Evolutionary conservation across 2,113 vertebrate genomes (phyloP).

Genomic region (Rhinolophus ferrumequinum): DNA sequence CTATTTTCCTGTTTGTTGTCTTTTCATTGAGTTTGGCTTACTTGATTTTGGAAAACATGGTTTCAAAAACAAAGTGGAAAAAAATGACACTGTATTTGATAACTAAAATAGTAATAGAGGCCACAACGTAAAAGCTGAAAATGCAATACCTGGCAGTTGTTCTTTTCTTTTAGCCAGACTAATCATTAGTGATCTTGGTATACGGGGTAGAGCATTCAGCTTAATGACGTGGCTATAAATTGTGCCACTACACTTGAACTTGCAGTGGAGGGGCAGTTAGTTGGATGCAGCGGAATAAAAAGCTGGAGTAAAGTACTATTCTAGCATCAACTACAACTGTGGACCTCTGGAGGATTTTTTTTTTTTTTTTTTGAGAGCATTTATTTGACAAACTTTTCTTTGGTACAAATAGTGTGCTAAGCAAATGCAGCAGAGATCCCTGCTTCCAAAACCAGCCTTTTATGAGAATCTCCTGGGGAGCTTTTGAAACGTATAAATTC

Average conservation of each 20-base stretch:
- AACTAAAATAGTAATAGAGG: constrained; percentile 73
- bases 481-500: background rate
- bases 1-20: constrained; percentile 69
- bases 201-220: accelerated
- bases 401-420: background rate
- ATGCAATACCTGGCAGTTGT: background rate
- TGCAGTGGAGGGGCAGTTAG: background rate
- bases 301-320: background rate
- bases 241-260: background rate
- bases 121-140: constrained; percentile 60
- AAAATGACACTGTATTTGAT: constrained; percentile 55
- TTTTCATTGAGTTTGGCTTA: constrained; percentile 67
- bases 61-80: constrained; percentile 75
- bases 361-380: background rate
- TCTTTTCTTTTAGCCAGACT: background rate
- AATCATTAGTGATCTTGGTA: background rate
- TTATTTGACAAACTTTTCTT: background rate
- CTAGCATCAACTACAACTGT: background rate
- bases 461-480: accelerated
- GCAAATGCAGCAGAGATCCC: background rate
- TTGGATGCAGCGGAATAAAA: background rate
- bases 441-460: background rate
- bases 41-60: constrained; percentile 52
- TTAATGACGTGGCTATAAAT: background rate
- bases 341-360: background rate